phyloP scores from a whole-genome alignment of 2,113 vertebrate genomes.

The Ginglymostoma cirratum region DNA sequence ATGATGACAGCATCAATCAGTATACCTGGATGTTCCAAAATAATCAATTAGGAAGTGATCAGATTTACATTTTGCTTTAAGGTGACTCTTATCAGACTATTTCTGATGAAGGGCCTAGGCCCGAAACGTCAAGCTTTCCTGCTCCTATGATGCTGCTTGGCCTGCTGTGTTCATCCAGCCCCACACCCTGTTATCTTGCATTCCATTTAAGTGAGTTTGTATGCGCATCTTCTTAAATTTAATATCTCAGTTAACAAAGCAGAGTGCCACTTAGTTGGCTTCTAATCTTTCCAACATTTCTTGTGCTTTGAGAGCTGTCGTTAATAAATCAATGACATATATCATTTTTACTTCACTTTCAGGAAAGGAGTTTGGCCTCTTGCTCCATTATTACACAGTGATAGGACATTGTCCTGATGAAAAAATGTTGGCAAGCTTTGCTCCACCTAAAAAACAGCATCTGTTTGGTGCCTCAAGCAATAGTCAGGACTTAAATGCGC shows the following conservation, averaged over 20 bases:
- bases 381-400: too few species aligned
- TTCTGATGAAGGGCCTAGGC: too few species aligned
- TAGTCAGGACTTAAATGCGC: neutral
- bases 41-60: neutral
- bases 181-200: too few species aligned
- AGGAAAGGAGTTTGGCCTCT: neutral
- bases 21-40: neutral
- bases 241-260: neutral
- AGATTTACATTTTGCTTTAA: neutral
- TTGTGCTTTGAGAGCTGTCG: neutral
- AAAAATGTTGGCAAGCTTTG: neutral
- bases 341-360: neutral
- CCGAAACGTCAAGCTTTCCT: too few species aligned
- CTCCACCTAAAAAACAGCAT: neutral
- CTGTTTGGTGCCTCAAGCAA: conserved; percentile 12
- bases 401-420: neutral
- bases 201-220: neutral
- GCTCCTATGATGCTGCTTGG: too few species aligned
- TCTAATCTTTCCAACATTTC: neutral
- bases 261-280: neutral
- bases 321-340: neutral
- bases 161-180: too few species aligned
- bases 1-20: neutral
- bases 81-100: neutral
- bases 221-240: neutral